Base-by-base conservation (phyloP, 2,113 vertebrate species). In the Tor tambroides region DNA sequence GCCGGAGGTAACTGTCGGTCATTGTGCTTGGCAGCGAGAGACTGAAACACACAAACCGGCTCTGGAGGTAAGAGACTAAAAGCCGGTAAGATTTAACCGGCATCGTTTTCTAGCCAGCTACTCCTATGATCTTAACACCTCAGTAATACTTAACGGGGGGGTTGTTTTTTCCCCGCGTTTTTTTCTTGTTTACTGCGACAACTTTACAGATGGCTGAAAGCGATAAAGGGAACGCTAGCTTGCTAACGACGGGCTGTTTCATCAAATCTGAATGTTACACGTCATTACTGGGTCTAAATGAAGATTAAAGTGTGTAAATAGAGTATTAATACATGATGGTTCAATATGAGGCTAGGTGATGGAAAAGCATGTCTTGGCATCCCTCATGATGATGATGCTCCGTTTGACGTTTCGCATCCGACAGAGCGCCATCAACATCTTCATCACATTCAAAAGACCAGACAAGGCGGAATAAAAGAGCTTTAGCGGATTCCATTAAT, bases 1-100 rank as follows among this genome's bases (percentile, higher is more conserved):
- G 41, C 67, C 49, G 87, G 76, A 94, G 95, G 95, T 96, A 93
- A 96, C 94, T 95, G 1, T 94, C 94, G 95, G 95, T 95, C 95
- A 96, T 26, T 46, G 15, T 14, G 30, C 77, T 43, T 75, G 28
- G 46, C 84, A 76, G 69, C 32, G 17, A 2, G 28, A 56, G n/a
- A 49, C 90, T 67, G 3, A 0, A 26, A 49, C 26, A 6, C 14
- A 15, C 30, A 17, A 49, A n/a, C 76, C 46, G 41, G 54, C 28
- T 35, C 3, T 6, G 11, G 38, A 91, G 94, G 94, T 94, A 94
- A 92, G 93, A 89, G 43, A 8, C 51, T 38, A 8, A 5, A 35
- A 10, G 86, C 84, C 67, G 75, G 74, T 51, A 43, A 80, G 56
- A 74, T n/a, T n/a, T n/a, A n/a, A n/a, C n/a, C n/a, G n/a, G n/a